A percentile compares a stretch with the other conserved stretches of the same genome.
Conservation (phyloP, 2,113 vertebrate genomes). For the Jaculus jaculus region DNA sequence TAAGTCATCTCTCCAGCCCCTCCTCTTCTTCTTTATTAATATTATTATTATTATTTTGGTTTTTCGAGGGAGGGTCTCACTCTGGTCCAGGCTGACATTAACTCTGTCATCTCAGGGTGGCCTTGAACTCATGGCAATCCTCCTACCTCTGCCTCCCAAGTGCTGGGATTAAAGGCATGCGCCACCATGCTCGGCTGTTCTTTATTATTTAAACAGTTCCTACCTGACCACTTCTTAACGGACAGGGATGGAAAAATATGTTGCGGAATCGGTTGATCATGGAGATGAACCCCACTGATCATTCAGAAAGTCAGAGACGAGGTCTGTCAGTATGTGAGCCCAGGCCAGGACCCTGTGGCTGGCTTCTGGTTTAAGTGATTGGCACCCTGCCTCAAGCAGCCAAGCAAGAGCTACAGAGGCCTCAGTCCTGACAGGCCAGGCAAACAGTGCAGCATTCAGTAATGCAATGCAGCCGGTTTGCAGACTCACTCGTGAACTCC, state of each 20-base stretch:
- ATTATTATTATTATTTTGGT: too few relatives aligned
- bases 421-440: slow-evolving; percentile 10
- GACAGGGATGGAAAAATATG: not conserved
- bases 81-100: too few relatives aligned
- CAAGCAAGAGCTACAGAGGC: not conserved
- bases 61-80: too few relatives aligned
- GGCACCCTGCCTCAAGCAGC: not conserved
- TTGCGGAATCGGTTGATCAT: not conserved
- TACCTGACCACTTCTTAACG: slow-evolving; percentile 17
- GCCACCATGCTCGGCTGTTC: too few relatives aligned
- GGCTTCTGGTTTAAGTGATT: slow-evolving; percentile 12
- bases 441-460: not conserved
- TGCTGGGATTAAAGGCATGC: too few relatives aligned
- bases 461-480: rapidly evolving
- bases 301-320: not conserved
- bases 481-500: not conserved
- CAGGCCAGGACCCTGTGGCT: not conserved
- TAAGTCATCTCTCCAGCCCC: too few relatives aligned
- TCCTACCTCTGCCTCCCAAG: too few relatives aligned
- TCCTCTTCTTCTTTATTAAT: too few relatives aligned
- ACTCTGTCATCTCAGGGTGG: too few relatives aligned
- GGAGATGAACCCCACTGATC: not conserved
- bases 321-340: not conserved
- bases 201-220: not conserved
- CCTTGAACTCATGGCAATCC: too few relatives aligned